A percentile compares a stretch with the other conserved stretches of the same genome.
Conservation (phyloP, 2,797 vertebrate species). For the Enteromius argenteus region DNA sequence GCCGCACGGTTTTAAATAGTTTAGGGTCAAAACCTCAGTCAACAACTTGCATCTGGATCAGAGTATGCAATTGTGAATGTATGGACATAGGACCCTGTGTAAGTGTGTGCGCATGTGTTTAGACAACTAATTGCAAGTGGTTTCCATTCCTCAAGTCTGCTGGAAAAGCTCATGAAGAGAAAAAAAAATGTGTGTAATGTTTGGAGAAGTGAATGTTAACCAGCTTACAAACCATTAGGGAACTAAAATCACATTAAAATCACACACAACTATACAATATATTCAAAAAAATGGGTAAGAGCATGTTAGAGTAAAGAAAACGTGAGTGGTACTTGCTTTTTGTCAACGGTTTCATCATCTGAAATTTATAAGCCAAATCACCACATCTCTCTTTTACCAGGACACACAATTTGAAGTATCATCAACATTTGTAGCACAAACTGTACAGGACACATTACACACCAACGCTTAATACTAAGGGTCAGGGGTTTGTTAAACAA, state of each 20-base stretch:
- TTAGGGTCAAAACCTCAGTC: constrained; percentile 5
- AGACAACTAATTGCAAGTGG: constrained; percentile 18
- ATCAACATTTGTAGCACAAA: neutral
- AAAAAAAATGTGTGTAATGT: constrained; percentile 4
- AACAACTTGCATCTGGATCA: constrained; percentile 4
- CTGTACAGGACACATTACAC: neutral
- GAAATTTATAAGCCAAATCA: neutral
- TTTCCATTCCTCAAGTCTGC: constrained; percentile 14
- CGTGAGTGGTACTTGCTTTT: neutral
- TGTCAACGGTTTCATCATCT: neutral
- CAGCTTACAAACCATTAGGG: neutral
- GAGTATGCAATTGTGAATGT: neutral
- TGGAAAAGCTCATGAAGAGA: constrained; percentile 9
- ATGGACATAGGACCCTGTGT: neutral
- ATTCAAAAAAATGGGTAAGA: neutral
- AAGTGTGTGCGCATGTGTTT: constrained; percentile 8
- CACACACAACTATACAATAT: neutral
- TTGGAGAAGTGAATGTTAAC: constrained; percentile 9
- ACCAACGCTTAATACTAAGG: neutral
- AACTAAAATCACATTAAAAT: neutral
- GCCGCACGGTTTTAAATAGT: constrained; percentile 17
- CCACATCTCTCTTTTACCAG: neutral
- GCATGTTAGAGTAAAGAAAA: neutral
- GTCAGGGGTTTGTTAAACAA: neutral
- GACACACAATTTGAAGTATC: neutral